Evolutionary conservation across 2,113 vertebrate species (phyloP).

Genomic region (Varanus salvator): DNA sequence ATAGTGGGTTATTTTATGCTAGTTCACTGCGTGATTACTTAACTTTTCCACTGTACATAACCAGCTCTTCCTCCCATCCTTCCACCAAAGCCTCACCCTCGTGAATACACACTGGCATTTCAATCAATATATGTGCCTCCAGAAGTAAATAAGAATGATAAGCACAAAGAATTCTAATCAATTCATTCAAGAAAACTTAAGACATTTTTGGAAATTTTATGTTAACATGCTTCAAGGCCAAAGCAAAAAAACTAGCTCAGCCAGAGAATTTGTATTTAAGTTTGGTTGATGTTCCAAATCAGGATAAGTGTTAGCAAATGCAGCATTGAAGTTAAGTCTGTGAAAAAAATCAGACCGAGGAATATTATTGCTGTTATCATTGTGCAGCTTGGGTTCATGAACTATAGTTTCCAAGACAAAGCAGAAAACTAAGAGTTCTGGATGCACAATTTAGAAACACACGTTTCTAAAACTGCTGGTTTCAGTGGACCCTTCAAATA

Average conservation of each 20-base stretch:
- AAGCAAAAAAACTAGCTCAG: background rate
- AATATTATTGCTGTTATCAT: background rate
- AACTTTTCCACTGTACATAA: background rate
- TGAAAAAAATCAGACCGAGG: background rate
- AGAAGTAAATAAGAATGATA: background rate
- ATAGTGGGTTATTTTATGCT: background rate
- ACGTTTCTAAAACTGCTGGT: background rate
- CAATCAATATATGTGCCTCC: background rate
- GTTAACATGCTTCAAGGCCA: background rate
- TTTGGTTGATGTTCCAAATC: background rate
- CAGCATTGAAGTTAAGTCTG: background rate
- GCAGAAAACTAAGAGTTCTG: background rate
- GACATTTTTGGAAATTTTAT: background rate
- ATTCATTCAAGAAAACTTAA: background rate
- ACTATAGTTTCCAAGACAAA: background rate
- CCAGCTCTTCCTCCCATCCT: background rate
- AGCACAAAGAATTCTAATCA: background rate
- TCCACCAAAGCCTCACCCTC: background rate
- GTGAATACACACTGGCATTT: background rate
- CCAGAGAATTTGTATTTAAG: background rate
- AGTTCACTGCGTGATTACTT: background rate
- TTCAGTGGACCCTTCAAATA: background rate
- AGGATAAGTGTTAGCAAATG: background rate
- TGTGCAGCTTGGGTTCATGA: background rate
- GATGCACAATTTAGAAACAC: background rate